Base-by-base conservation (phyloP, 2,888 invertebrate species). In the Cyclophora albipunctata region DNA sequence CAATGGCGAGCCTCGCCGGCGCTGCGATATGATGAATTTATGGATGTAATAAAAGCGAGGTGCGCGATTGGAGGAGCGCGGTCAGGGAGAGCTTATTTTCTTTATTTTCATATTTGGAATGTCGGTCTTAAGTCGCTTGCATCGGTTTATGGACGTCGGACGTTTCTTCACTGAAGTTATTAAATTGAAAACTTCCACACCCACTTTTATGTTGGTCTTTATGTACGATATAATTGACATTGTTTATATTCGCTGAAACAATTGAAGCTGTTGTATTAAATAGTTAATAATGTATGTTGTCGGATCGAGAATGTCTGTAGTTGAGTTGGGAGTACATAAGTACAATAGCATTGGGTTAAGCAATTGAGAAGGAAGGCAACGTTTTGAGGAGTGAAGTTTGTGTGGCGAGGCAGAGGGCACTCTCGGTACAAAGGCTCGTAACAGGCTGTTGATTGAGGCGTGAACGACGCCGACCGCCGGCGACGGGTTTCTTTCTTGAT, bases 21-120 rank as follows among this genome's bases (percentile, higher is more conserved):
- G 78, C 77, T 86, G 84, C 87, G 91, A 92, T 92, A 92, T 92
- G 92, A 92, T 92, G 92, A 91, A 94, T 93, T 93, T 94, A 94
- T 93, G 93, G 93, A 93, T 92, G 92, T 93, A 93, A 93, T 92
- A 92, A 91, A 91, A 91, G 86, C 86, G 88, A 85, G 89, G 88
- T 87, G 84, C 89, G 90, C 90, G 90, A 92, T 92, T 92, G 92
- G 92, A 89, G 87, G 90, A 89, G 78, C 59, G 64, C 79, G 80
- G 81, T 75, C 81, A 84, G 79, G 74, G 81, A 75, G 82, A 82
- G 85, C 84, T 87, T 88, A 89, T 89, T 88, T 88, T 86, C 88
- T 89, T 87, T 88, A 88, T 88, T 88, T 87, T 89, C 86, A 89
- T 89, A 88, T 86, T 78, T 81, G 81, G 75, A 80, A 80, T 80